phyloP scores from a whole-genome alignment of 2,888 invertebrate species.

The Parnassius apollo region DNA sequence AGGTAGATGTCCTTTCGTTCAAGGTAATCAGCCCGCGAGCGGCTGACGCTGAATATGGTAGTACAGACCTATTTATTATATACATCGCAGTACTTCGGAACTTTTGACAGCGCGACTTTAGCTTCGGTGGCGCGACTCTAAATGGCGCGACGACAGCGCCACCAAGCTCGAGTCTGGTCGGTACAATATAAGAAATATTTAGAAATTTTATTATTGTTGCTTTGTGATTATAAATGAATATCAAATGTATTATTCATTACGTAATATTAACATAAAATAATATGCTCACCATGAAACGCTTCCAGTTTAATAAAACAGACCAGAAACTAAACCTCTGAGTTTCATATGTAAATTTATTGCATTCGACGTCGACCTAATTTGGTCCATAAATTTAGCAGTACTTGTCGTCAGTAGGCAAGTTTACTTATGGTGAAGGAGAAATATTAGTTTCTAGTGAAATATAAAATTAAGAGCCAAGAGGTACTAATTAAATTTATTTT shows the following conservation, averaged over 20 bases:
- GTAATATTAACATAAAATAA: not conserved
- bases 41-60: no score
- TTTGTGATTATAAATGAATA: not conserved
- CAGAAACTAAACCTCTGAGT: constrained; percentile 70
- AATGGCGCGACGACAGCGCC: no score
- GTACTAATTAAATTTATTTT: no score
- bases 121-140: no score
- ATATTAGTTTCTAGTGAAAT: constrained; percentile 41
- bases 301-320: constrained; percentile 40
- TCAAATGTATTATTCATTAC: not conserved
- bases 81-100: no score
- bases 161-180: no score
- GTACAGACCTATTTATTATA: no score
- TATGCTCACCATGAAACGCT: constrained; percentile 22
- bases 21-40: no score
- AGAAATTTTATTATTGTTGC: not conserved
- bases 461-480: not conserved
- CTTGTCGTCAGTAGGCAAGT: constrained; percentile 58
- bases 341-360: constrained; percentile 78
- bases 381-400: constrained; percentile 67
- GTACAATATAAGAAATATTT: not conserved
- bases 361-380: constrained; percentile 72
- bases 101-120: no score
- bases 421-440: constrained; percentile 55
- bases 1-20: no score